phyloP scores from a whole-genome alignment of 2,797 vertebrate species.

The Urocyon cinereoargenteus region DNA sequence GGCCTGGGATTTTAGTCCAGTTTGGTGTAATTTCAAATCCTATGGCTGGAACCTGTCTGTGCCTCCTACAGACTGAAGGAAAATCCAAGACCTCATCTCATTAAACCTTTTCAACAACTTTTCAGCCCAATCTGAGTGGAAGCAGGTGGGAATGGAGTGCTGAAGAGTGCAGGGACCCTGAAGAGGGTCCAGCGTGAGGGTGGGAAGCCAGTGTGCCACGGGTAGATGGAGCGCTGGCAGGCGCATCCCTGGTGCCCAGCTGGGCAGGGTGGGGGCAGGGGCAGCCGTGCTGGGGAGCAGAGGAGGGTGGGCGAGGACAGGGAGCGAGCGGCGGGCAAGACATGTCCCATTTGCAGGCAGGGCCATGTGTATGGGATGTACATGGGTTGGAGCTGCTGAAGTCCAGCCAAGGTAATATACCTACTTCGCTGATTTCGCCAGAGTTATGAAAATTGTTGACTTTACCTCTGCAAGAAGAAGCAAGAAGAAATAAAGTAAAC shows the following conservation, averaged over 20 bases:
- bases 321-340: neutral
- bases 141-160: neutral
- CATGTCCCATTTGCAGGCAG: too few species aligned
- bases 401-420: neutral
- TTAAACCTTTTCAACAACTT: neutral
- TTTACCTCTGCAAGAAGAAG: neutral
- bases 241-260: neutral
- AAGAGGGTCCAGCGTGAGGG: neutral
- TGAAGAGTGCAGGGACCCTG: too few species aligned
- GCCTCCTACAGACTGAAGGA: neutral
- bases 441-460: neutral
- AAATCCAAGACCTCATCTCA: neutral
- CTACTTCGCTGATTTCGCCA: neutral
- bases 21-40: neutral
- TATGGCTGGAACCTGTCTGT: neutral
- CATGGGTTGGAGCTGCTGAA: accelerated
- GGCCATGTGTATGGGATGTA: too few species aligned
- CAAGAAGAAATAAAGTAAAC: neutral
- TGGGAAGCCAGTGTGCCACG: neutral
- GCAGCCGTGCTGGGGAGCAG: neutral
- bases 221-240: neutral
- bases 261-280: too few species aligned
- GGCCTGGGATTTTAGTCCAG: neutral
- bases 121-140: neutral
- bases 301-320: neutral